Evolutionary conservation across 2,797 vertebrate species (phyloP).

Genomic region (Peromyscus eremicus): DNA sequence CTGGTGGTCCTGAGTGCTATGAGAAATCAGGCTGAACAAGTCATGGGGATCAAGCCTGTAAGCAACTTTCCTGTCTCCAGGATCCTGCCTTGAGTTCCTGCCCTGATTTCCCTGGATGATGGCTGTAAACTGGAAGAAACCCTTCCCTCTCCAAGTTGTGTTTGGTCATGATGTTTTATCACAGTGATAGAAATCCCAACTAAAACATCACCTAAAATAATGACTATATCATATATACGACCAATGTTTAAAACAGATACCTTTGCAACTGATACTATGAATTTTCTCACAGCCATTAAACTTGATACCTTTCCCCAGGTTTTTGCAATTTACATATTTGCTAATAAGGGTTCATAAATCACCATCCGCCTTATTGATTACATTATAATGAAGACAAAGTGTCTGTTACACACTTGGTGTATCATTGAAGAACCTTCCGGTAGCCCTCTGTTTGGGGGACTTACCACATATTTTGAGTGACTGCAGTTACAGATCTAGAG

Average conservation of each 20-base stretch:
- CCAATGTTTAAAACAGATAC: conserved; percentile 17
- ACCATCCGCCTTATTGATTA: conserved; percentile 54
- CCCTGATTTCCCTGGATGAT: not conserved
- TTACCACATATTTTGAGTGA: conserved; percentile 52
- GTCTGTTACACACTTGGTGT: not conserved
- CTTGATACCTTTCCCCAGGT: not conserved
- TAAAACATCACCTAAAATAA: not conserved
- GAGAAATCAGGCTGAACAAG: not conserved
- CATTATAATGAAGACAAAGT: conserved; percentile 60
- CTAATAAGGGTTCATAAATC: conserved; percentile 61
- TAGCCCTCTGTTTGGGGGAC: conserved; percentile 29
- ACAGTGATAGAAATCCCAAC: not conserved
- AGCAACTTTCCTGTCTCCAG: not conserved
- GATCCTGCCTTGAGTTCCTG: not conserved
- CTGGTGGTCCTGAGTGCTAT: not conserved
- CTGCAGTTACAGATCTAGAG: conserved; percentile 35
- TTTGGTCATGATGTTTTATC: not conserved
- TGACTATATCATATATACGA: not conserved
- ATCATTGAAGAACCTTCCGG: conserved; percentile 52
- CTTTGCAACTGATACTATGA: not conserved
- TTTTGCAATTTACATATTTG: conserved; percentile 60
- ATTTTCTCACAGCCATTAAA: not conserved
- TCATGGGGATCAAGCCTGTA: not conserved
- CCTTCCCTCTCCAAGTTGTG: not conserved
- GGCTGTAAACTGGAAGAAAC: not conserved